Evolutionary conservation across 1,140 invertebrate species (phyloP).

Genomic region (Ips typographus): DNA sequence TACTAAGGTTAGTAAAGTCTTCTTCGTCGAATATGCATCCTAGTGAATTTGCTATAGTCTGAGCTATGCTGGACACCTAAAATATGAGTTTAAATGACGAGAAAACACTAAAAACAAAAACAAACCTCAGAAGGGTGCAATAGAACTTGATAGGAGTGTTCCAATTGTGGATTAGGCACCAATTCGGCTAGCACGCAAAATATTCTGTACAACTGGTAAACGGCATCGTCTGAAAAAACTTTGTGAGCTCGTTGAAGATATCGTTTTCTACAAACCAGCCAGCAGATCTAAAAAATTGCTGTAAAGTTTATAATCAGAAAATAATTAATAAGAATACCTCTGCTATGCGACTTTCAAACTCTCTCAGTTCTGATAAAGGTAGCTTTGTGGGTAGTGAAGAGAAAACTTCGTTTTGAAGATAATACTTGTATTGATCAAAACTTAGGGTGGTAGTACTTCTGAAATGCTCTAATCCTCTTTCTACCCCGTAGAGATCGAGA

Average conservation of each 20-base stretch:
- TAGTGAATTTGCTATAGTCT: constrained; percentile 65
- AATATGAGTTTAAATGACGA: constrained; percentile 6
- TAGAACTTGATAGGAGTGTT: constrained; percentile 58
- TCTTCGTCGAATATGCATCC: constrained; percentile 67
- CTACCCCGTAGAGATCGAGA: constrained; percentile 69
- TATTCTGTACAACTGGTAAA: constrained; percentile 75
- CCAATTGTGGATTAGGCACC: constrained; percentile 50
- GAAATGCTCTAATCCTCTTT: constrained; percentile 75
- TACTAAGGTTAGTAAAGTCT: constrained; percentile 65
- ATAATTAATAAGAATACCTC: constrained; percentile 52
- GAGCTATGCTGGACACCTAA: constrained; percentile 58
- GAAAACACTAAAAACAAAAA: constrained; percentile 38
- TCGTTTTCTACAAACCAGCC: constrained; percentile 71
- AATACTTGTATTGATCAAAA: constrained; percentile 73
- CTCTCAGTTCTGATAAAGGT: constrained; percentile 56
- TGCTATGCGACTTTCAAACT: constrained; percentile 63
- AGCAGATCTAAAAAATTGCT: constrained; percentile 58
- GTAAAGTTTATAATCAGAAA: background rate
- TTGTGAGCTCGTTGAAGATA: constrained; percentile 60
- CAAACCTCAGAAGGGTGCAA: constrained; percentile 67
- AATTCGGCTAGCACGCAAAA: constrained; percentile 76
- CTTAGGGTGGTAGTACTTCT: constrained; percentile 65
- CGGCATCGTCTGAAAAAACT: constrained; percentile 63
- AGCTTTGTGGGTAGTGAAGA: constrained; percentile 60
- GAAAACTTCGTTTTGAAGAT: constrained; percentile 74